Evolutionary conservation across 2,113 vertebrate genomes (phyloP).

Genomic region (Plotosus lineatus): DNA sequence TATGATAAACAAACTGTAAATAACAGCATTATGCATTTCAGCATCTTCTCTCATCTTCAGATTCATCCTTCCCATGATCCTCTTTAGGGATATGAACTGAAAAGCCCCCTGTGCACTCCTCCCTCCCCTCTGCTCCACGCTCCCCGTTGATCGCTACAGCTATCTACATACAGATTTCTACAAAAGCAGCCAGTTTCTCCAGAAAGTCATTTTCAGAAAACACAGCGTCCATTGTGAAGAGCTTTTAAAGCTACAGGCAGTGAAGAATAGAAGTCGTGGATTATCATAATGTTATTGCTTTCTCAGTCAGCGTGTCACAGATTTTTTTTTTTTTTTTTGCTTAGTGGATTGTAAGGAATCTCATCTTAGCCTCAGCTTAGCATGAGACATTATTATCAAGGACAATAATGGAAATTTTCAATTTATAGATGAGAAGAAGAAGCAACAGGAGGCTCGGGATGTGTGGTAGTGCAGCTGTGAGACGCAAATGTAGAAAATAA

Average conservation of each 20-base stretch:
- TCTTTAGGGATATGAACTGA: constrained; percentile 37
- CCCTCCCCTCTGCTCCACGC: constrained; percentile 29
- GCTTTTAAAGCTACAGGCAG: constrained; percentile 41
- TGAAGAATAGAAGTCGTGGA: constrained; percentile 57
- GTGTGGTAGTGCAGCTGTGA: background rate
- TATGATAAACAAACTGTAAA: constrained; percentile 58
- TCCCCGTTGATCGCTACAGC: constrained; percentile 62
- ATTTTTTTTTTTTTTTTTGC: constrained; percentile 28
- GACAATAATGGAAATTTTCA: background rate
- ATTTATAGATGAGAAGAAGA: too few relatives aligned
- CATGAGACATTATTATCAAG: background rate
- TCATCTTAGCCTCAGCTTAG: constrained; percentile 53
- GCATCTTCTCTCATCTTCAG: constrained; percentile 44
- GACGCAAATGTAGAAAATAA: too few relatives aligned
- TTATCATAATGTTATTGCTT: constrained; percentile 61
- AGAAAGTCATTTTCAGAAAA: constrained; percentile 51
- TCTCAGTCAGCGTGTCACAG: constrained; percentile 42
- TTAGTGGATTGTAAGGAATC: constrained; percentile 40
- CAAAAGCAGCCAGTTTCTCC: constrained; percentile 50
- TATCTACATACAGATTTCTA: constrained; percentile 58
- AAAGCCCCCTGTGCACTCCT: constrained; percentile 56
- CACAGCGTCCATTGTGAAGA: constrained; percentile 45
- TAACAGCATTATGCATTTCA: constrained; percentile 62
- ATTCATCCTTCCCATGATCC: constrained; percentile 26
- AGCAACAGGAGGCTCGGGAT: background rate